These are phyloP conservation scores for Egretta garzetta DNA, from an alignment of 2,113 vertebrate genomes.

Conservation along the genomic window DNA sequence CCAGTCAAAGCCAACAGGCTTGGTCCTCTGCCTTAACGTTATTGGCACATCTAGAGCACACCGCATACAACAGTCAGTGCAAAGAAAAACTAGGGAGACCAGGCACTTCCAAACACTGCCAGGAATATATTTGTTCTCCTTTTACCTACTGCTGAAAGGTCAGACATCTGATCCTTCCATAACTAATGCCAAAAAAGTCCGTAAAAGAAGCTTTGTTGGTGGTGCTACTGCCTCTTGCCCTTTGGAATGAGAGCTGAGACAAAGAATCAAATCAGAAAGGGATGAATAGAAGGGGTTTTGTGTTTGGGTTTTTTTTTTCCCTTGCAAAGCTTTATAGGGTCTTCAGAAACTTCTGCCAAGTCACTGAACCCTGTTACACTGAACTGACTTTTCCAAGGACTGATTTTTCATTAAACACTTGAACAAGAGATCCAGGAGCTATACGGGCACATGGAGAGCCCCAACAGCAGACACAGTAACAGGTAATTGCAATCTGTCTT, in stretches of 20 bases:
- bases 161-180: slow-evolving; percentile 11
- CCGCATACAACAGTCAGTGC: neutral
- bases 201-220: slow-evolving; percentile 31
- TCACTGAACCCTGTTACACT: neutral
- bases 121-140: neutral
- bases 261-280: neutral
- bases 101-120: neutral
- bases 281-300: neutral
- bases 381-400: neutral
- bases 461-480: neutral
- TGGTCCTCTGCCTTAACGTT: neutral
- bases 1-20: neutral
- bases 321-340: neutral
- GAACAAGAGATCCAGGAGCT: neutral
- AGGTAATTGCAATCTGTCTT: neutral
- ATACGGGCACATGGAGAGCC: rapidly evolving
- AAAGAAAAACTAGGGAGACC: neutral
- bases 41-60: neutral
- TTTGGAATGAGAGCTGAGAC: neutral
- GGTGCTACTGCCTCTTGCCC: neutral
- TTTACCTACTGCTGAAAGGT: slow-evolving; percentile 39
- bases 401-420: neutral
- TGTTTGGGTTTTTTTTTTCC: neutral
- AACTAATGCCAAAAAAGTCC: slow-evolving; percentile 20
- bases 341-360: neutral